Base-by-base conservation (phyloP, 2,113 vertebrate species). In the Passer domesticus region DNA sequence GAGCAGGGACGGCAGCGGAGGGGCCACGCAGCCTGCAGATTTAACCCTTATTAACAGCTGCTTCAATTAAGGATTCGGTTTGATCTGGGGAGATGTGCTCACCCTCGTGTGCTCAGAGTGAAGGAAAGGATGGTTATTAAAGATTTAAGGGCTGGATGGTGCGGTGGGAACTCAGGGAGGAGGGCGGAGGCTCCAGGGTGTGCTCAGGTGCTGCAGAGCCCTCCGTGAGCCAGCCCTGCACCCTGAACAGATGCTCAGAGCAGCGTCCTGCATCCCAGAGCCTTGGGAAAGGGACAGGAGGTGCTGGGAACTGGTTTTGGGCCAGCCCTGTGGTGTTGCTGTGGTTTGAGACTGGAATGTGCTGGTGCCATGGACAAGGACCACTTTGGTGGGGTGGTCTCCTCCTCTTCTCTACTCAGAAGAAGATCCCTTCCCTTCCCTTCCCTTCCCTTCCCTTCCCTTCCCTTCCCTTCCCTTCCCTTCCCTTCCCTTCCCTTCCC, bases 21-120 rank as follows among this genome's bases (percentile, higher is more conserved):
- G 83, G 86, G 89, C 92, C 92, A 43, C 53, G 53, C 95, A 92
- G 97, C 94, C 97, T 83, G 96, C 90, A 67, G 97, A 95, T 96
- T 98, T 98, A 98, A 98, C 97, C 97, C 96, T 98, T 97, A 97
- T 97, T 96, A 98, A 98, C 88, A 97, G 96, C 95, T 91, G 88
- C 77, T 83, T 84, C 73, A 97, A 98, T 97, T 96, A 97, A 95
- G 96, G 95, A 97, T 97, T 96, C n/a, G 9, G 96, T 97, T 97
- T 98, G 97, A 98, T 97, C 90, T 92, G 89, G 11, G 31, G 50
- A 93, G 90, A 87, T 59, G 90, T 43, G 76, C 9, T 27, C 94
- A 0, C 77, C 18, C 58, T 76, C 66, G 30, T 64, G 63, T 10
- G 75, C 82, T 95, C 82, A 0, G 39, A 90, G 92, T 56, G 53